Conservation (phyloP, 2,888 invertebrate genomes). For the Hofmannophila pseudospretella region DNA sequence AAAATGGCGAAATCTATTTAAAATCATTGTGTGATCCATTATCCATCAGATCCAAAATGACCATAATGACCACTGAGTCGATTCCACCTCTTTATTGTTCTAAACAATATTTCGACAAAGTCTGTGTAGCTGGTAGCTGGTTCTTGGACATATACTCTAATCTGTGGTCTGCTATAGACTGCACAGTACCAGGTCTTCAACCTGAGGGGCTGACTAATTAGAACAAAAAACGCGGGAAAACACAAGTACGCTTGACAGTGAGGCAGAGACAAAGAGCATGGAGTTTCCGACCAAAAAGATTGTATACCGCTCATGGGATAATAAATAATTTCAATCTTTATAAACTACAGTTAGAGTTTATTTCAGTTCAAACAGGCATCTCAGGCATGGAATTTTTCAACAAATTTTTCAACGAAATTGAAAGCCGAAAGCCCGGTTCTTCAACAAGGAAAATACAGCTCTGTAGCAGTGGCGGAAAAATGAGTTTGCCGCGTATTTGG, state of each 20-base stretch:
- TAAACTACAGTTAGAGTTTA: conserved; percentile 29
- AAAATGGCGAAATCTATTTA: no score
- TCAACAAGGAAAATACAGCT: conserved; percentile 20
- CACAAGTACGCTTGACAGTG: conserved; percentile 75
- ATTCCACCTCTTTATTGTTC: no score
- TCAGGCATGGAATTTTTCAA: conserved; percentile 43
- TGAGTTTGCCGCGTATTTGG: conserved; percentile 3
- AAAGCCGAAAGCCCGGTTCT: conserved; percentile 24
- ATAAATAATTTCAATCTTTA: conserved; percentile 6
- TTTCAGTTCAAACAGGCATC: conserved; percentile 29
- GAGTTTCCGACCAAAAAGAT: conserved; percentile 52
- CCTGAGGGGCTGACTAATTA: conserved; percentile 69
- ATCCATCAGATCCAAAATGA: no score
- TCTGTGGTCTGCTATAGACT: no score
- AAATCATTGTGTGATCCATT: no score
- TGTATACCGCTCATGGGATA: conserved; percentile 30
- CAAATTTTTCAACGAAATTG: conserved; percentile 26
- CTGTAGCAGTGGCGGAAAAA: conserved; percentile 13
- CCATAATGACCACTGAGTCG: no score
- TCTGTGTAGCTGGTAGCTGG: no score
- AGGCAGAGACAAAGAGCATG: conserved; percentile 71
- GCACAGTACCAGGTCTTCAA: conserved; percentile 35
- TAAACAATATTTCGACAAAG: no score
- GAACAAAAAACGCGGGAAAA: conserved; percentile 77
- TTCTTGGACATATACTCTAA: no score